These are phyloP conservation scores for Diceros bicornis DNA, from an alignment of 2,797 vertebrate genomes.

Conservation along the genomic window DNA sequence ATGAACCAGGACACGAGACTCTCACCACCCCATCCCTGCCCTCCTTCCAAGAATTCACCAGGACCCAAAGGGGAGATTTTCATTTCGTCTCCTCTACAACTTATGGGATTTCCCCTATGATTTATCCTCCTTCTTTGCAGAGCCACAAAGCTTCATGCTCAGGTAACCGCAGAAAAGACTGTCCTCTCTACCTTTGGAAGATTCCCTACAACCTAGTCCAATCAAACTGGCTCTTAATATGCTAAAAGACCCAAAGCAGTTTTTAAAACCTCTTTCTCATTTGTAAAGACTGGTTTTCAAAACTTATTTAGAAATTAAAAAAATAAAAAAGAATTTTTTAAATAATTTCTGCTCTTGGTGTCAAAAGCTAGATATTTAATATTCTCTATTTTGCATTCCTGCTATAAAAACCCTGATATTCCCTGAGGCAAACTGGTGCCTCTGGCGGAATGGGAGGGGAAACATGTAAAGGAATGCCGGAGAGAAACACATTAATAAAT, in stretches of 20 bases:
- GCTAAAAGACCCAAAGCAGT: neutral
- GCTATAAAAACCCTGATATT: neutral
- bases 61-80: neutral
- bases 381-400: neutral
- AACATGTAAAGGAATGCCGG: too few relatives aligned
- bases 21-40: neutral
- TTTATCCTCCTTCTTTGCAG: neutral
- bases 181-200: neutral
- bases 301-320: neutral
- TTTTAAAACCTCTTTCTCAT: neutral
- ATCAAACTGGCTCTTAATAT: neutral
- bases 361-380: neutral
- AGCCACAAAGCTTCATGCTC: neutral
- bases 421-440: neutral
- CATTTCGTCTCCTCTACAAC: neutral
- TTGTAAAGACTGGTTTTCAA: neutral
- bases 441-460: neutral
- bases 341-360: neutral
- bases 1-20: neutral
- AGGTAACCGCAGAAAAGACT: neutral
- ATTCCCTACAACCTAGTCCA: neutral
- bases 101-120: neutral
- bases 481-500: neutral
- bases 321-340: neutral
- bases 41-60: neutral